Evolutionary conservation across 2,797 vertebrate species (phyloP).

Genomic region (Gallirallus australis): DNA sequence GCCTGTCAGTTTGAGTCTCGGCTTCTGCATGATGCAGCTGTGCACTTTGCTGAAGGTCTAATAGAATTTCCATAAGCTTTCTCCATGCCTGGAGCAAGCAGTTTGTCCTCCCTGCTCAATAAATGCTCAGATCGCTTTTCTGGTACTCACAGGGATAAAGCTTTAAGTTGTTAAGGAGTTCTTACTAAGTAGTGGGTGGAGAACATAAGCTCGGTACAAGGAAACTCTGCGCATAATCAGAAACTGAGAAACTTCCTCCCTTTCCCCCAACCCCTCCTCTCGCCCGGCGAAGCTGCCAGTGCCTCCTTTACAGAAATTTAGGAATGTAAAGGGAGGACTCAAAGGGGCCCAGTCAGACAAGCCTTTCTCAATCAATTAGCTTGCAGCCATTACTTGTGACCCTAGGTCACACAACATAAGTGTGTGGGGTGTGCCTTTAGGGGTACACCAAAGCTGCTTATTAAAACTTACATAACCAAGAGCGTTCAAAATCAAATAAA

Average conservation of each 20-base stretch:
- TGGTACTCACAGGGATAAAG: constrained; percentile 67
- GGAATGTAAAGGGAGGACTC: constrained; percentile 95
- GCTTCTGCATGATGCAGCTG: constrained; percentile 87
- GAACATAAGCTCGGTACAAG: constrained; percentile 84
- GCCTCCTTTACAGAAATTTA: constrained; percentile 88
- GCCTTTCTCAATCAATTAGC: constrained; percentile 96
- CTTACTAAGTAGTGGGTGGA: constrained; percentile 88
- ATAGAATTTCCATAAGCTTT: constrained; percentile 73
- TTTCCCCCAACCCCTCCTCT: constrained; percentile 78
- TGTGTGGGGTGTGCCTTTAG: constrained; percentile 85
- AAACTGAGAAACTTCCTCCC: constrained; percentile 90
- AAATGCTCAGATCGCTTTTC: constrained; percentile 70
- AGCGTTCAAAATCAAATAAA: constrained; percentile 60
- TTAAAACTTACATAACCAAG: constrained; percentile 77
- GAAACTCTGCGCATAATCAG: constrained; percentile 91
- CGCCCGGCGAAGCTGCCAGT: constrained; percentile 80
- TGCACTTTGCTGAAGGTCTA: constrained; percentile 84
- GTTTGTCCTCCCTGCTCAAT: constrained; percentile 64
- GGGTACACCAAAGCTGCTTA: constrained; percentile 75
- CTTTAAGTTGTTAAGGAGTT: constrained; percentile 75
- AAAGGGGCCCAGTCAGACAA: constrained; percentile 94
- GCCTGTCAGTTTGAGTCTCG: constrained; percentile 84
- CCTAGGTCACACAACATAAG: constrained; percentile 88
- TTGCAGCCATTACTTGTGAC: constrained; percentile 91
- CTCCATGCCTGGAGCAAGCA: constrained; percentile 63